phyloP scores from a whole-genome alignment of 1,140 invertebrate genomes.

The Lordiphosa stackelbergi region DNA sequence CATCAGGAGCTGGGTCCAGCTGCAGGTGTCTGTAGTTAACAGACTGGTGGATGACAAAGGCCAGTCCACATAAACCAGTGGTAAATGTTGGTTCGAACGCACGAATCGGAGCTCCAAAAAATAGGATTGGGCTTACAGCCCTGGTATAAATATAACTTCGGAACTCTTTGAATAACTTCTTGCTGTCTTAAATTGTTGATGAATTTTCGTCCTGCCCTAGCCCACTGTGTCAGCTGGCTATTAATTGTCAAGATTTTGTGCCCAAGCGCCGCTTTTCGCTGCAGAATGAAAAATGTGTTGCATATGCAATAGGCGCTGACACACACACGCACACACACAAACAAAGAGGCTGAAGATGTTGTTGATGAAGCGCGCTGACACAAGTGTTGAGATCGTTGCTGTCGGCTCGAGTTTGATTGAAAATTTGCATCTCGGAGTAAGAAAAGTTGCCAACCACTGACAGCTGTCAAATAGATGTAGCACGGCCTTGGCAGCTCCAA shows the following conservation, averaged over 20 bases:
- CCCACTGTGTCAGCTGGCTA: not conserved
- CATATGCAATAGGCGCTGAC: conserved; percentile 43
- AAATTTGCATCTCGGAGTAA: conserved; percentile 44
- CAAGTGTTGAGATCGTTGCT: conserved; percentile 41
- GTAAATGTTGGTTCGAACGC: too few relatives aligned
- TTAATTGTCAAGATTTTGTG: conserved; percentile 7
- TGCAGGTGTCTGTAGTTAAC: too few relatives aligned
- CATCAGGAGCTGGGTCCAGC: too few relatives aligned
- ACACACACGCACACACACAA: conserved; percentile 10
- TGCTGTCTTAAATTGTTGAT: too few relatives aligned
- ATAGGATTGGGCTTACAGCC: too few relatives aligned
- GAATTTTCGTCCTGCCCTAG: too few relatives aligned
- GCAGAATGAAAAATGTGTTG: conserved; percentile 33
- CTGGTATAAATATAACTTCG: too few relatives aligned
- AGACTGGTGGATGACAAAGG: too few relatives aligned
- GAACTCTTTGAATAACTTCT: too few relatives aligned
- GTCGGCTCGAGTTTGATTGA: conserved; percentile 48
- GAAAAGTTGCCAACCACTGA: conserved; percentile 41
- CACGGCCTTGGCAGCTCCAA: conserved; percentile 19
- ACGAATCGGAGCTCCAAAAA: too few relatives aligned
- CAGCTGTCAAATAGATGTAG: conserved; percentile 58
- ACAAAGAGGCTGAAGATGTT: conserved; percentile 31
- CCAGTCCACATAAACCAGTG: too few relatives aligned
- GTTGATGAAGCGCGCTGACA: conserved; percentile 42
- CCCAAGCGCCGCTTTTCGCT: conserved; percentile 4